phyloP scores from a whole-genome alignment of 2,888 invertebrate genomes.

The Margaritifera margaritifera region DNA sequence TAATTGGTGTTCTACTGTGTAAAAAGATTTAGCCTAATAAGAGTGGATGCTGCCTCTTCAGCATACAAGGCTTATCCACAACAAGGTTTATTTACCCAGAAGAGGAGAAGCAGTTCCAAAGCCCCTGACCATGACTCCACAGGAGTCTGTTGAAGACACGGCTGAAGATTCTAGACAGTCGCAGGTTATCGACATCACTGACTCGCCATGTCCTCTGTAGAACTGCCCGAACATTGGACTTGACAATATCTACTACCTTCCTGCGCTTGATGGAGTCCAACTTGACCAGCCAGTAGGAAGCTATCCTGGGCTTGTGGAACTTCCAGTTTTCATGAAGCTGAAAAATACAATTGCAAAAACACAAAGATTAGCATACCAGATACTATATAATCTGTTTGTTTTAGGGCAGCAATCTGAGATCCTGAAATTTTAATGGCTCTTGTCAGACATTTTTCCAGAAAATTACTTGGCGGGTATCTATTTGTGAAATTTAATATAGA shows the following conservation, averaged over 20 bases:
- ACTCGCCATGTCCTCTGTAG: conserved; percentile 67
- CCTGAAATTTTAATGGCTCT: no score
- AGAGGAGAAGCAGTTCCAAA: conserved; percentile 70
- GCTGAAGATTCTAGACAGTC: conserved; percentile 67
- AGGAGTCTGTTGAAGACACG: conserved; percentile 71
- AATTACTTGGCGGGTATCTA: no score
- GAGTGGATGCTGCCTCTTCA: neutral
- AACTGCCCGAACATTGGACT: conserved; percentile 69
- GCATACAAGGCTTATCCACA: neutral
- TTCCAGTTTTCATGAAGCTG: conserved; percentile 72
- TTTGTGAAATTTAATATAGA: no score
- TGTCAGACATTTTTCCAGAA: no score
- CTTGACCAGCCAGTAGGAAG: conserved; percentile 72
- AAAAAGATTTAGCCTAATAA: no score
- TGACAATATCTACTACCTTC: conserved; percentile 72
- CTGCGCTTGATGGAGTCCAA: conserved; percentile 70
- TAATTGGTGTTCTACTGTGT: no score
- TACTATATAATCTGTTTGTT: neutral
- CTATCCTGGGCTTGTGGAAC: conserved; percentile 71
- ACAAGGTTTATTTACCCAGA: conserved; percentile 46
- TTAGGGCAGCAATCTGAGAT: no score
- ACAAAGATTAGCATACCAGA: neutral
- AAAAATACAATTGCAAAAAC: conserved; percentile 9
- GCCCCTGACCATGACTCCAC: conserved; percentile 72
- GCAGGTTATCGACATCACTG: conserved; percentile 64